Evolutionary conservation across 2,797 vertebrate species (phyloP).

Genomic region (Steatocranus sp.): DNA sequence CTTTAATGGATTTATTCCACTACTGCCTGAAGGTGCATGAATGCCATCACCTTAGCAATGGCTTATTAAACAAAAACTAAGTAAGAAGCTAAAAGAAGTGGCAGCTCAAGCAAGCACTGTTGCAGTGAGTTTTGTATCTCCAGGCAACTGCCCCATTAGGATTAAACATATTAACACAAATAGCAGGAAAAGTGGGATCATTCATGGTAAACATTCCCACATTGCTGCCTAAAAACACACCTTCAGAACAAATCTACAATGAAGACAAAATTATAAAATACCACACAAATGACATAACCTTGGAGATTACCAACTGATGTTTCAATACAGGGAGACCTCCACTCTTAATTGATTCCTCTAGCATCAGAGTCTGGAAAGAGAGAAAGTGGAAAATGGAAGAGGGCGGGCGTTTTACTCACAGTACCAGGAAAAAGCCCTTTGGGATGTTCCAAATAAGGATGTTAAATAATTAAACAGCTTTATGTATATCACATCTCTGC

Average conservation of each 20-base stretch:
- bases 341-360: constrained; percentile 46
- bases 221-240: constrained; percentile 62
- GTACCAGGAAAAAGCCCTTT: not conserved
- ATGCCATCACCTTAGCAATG: not conserved
- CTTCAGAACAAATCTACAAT: not conserved
- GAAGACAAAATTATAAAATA: constrained; percentile 38
- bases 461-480: not conserved
- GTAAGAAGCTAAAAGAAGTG: not conserved
- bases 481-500: not conserved
- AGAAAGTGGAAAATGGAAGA: constrained; percentile 40
- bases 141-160: constrained; percentile 56
- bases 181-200: constrained; percentile 48
- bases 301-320: constrained; percentile 35
- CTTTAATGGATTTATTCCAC: not conserved
- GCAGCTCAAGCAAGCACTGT: not conserved
- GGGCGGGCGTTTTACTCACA: constrained; percentile 9
- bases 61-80: not conserved
- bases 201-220: constrained; percentile 66
- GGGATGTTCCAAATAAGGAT: not conserved
- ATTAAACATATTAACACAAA: constrained; percentile 62
- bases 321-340: constrained; percentile 32
- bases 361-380: constrained; percentile 29
- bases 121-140: constrained; percentile 43
- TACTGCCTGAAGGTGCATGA: not conserved
- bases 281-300: constrained; percentile 38